Conservation (phyloP, 2,888 invertebrate species). For the Temnothorax ravouxi region DNA sequence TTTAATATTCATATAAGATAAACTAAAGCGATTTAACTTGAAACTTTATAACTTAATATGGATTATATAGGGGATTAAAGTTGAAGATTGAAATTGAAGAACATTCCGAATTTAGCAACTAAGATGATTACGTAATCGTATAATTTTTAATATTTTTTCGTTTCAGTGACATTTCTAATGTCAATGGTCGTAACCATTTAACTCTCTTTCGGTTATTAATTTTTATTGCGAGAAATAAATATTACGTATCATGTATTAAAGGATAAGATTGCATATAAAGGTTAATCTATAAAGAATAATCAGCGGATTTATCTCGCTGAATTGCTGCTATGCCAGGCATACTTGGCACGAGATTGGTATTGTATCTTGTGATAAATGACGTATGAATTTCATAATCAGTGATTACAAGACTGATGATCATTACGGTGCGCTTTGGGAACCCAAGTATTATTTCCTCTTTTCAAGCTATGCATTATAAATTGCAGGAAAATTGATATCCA, state of each 20-base stretch:
- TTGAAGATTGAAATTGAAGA: not conserved
- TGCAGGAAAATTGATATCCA: conserved; percentile 24
- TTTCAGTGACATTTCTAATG: not conserved
- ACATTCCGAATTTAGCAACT: not conserved
- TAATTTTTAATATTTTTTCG: not conserved
- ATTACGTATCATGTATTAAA: not conserved
- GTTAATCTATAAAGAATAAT: conserved; percentile 7
- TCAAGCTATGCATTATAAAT: conserved; percentile 20
- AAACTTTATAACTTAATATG: not conserved
- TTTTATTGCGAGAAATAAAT: not conserved
- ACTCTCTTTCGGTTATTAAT: not conserved
- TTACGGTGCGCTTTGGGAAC: conserved; percentile 30
- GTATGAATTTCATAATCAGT: conserved; percentile 36
- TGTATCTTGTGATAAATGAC: conserved; percentile 11
- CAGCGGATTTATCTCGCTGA: not conserved
- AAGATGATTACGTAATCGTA: not conserved
- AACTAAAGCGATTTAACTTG: not conserved
- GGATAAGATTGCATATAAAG: conserved; percentile 5
- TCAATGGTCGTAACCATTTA: not conserved
- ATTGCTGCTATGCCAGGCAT: not conserved
- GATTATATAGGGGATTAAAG: not conserved
- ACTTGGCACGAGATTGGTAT: not conserved
- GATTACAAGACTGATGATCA: conserved; percentile 25
- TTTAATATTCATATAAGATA: not conserved
- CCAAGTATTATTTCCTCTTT: conserved; percentile 22